Evolutionary conservation across 1,140 invertebrate species (phyloP).

Genomic region (Platorchestia sp.): DNA sequence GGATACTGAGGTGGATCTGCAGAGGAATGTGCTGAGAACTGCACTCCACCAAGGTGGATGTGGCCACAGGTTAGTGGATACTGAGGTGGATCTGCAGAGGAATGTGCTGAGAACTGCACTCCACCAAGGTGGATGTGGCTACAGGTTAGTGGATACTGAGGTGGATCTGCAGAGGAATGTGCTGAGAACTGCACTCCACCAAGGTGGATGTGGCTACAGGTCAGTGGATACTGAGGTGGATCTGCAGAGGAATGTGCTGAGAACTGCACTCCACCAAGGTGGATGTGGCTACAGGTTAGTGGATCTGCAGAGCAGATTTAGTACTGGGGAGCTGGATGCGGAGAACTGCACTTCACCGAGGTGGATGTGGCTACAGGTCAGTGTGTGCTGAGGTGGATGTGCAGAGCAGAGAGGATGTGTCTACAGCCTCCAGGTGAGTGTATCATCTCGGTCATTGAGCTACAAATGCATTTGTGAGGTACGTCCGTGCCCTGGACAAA

Average conservation of each 20-base stretch:
- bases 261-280: slow-evolving; percentile 60
- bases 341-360: slow-evolving; percentile 59
- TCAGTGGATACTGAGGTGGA: slow-evolving; percentile 68
- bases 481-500: too few species aligned
- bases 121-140: slow-evolving; percentile 56
- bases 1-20: slow-evolving; percentile 72
- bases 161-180: slow-evolving; percentile 76
- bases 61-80: slow-evolving; percentile 55
- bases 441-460: too few species aligned
- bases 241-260: slow-evolving; percentile 75
- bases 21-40: slow-evolving; percentile 72
- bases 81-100: slow-evolving; percentile 74
- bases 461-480: too few species aligned
- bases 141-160: slow-evolving; percentile 47
- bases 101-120: slow-evolving; percentile 69
- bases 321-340: slow-evolving; percentile 76
- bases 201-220: slow-evolving; percentile 57
- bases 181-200: slow-evolving; percentile 59
- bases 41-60: slow-evolving; percentile 54
- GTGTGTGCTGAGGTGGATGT: slow-evolving; percentile 71
- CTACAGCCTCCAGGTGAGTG: slow-evolving; percentile 59
- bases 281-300: slow-evolving; percentile 58
- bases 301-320: neutral
- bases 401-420: slow-evolving; percentile 72
- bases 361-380: slow-evolving; percentile 59